phyloP scores from a whole-genome alignment of 2,888 invertebrate genomes.

The Acanthosepion pharaonis region DNA sequence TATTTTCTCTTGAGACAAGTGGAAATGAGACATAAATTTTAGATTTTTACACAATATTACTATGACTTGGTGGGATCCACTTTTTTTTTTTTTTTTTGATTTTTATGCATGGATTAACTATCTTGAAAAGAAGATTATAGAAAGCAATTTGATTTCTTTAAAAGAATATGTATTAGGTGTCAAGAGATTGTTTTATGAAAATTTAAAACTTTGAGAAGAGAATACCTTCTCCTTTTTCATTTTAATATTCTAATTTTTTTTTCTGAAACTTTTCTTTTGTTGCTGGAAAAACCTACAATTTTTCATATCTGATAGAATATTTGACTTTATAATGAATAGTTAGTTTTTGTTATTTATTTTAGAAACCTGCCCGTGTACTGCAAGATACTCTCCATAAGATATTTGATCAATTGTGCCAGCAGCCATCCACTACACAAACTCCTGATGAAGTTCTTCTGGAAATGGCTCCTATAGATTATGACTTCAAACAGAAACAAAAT shows the following conservation, averaged over 20 bases:
- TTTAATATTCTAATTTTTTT: not conserved
- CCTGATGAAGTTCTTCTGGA: slow-evolving; percentile 67
- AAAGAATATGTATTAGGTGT: too few species aligned
- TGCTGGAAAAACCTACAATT: not conserved
- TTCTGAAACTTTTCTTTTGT: not conserved
- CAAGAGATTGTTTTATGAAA: too few species aligned
- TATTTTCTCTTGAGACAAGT: too few species aligned
- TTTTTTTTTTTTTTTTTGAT: too few species aligned
- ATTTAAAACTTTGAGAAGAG: too few species aligned
- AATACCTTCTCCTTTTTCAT: too few species aligned
- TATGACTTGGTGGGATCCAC: too few species aligned
- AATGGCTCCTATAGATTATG: slow-evolving; percentile 83
- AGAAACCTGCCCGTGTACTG: slow-evolving; percentile 86
- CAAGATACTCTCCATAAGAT: slow-evolving; percentile 85
- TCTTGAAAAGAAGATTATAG: too few species aligned
- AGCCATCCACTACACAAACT: slow-evolving; percentile 56
- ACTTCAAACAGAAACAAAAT: slow-evolving; percentile 85
- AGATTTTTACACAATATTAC: too few species aligned
- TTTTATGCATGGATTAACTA: too few species aligned
- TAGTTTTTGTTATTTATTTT: slow-evolving; percentile 52
- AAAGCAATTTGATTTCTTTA: too few species aligned
- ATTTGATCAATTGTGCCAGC: slow-evolving; percentile 78
- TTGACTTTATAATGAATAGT: not conserved
- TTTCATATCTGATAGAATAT: not conserved
- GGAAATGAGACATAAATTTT: too few species aligned